A percentile compares a stretch with the other conserved stretches of the same genome.
phyloP scores from a whole-genome alignment of 2,113 vertebrate species.

The Syngnathus floridae region DNA sequence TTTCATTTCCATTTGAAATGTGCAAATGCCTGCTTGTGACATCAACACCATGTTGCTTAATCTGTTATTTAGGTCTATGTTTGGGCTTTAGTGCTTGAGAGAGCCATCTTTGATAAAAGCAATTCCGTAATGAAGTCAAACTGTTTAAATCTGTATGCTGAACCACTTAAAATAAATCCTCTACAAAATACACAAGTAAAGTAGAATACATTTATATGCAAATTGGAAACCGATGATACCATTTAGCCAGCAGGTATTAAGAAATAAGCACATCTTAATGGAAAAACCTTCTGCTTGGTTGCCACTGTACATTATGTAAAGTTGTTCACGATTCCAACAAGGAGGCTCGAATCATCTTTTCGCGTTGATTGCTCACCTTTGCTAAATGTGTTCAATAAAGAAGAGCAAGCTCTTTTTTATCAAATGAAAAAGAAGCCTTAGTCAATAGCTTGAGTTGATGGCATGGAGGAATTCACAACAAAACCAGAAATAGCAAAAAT shows the following conservation, averaged over 20 bases:
- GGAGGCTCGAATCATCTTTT: conserved; percentile 30
- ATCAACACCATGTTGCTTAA: conserved; percentile 23
- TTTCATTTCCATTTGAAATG: conserved; percentile 37
- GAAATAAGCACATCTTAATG: conserved; percentile 50
- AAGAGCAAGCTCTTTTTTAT: conserved; percentile 6
- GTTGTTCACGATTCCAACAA: conserved; percentile 28
- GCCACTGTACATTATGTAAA: conserved; percentile 20
- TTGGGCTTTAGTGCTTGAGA: conserved; percentile 25
- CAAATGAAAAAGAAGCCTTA: conserved; percentile 10
- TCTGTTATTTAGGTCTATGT: conserved; percentile 29
- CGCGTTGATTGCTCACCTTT: conserved; percentile 48
- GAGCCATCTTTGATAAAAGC: conserved; percentile 42
- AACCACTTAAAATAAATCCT: conserved; percentile 45
- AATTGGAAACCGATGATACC: conserved; percentile 36
- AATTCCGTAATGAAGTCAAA: conserved; percentile 31
- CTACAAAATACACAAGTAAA: conserved; percentile 42
- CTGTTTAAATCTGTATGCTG: conserved; percentile 35
- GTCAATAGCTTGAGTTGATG: conserved; percentile 26
- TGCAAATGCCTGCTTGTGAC: conserved; percentile 27
- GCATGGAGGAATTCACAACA: conserved; percentile 18
- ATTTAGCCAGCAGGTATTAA: conserved; percentile 47
- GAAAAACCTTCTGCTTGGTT: conserved; percentile 43
- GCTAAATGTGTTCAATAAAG: conserved; percentile 38
- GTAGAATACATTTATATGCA: conserved; percentile 55
- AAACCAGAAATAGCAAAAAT: conserved; percentile 14